Conservation (phyloP, 2,888 invertebrate species). For the Andrena hattorfiana region DNA sequence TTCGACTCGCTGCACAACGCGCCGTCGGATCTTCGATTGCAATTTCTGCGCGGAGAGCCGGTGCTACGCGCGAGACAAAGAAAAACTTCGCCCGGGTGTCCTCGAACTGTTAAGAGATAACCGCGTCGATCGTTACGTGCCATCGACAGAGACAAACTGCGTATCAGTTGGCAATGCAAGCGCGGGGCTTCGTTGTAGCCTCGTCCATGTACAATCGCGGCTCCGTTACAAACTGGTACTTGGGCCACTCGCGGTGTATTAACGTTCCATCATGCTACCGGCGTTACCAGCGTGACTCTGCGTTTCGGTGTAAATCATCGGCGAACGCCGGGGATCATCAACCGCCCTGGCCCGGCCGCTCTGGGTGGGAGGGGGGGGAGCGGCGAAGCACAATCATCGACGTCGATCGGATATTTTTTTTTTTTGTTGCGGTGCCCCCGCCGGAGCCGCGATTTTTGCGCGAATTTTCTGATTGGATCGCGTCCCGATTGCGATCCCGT, state of each 20-base stretch:
- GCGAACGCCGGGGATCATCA: constrained; percentile 62
- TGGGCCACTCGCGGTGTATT: constrained; percentile 64
- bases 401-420: constrained; percentile 68
- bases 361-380: constrained; percentile 6
- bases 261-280: constrained; percentile 69
- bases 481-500: constrained; percentile 45
- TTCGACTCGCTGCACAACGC: constrained; percentile 41
- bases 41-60: constrained; percentile 24
- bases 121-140: neutral
- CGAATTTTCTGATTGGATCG: constrained; percentile 62
- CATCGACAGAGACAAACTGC: constrained; percentile 18
- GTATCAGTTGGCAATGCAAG: neutral
- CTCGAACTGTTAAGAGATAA: constrained; percentile 1
- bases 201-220: constrained; percentile 50
- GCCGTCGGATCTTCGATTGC: constrained; percentile 37
- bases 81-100: neutral
- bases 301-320: constrained; percentile 67
- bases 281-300: constrained; percentile 69
- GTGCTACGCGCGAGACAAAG: neutral
- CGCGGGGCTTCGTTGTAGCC: neutral
- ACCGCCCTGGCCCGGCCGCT: constrained; percentile 40
- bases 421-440: constrained; percentile 50
- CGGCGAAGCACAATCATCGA: constrained; percentile 62
- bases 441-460: constrained; percentile 54
- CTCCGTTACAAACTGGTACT: constrained; percentile 62